phyloP scores from a whole-genome alignment of 2,113 vertebrate species.

The Dromas ardeola region DNA sequence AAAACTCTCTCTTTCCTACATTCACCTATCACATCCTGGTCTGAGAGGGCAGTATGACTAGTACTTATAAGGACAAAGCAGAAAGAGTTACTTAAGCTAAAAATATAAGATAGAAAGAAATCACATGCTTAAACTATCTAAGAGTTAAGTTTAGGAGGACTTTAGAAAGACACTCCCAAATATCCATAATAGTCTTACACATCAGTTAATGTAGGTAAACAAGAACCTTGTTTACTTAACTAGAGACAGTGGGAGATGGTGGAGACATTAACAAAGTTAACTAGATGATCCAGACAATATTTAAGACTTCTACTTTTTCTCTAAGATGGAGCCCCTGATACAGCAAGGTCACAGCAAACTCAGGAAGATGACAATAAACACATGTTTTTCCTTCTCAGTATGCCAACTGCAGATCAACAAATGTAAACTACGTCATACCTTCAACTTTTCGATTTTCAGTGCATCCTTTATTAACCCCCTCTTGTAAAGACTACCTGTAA shows the following conservation, averaged over 20 bases:
- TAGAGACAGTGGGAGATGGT: neutral
- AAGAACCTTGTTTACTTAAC: neutral
- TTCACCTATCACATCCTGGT: neutral
- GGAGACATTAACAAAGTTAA: neutral
- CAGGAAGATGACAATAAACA: neutral
- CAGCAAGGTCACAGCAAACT: neutral
- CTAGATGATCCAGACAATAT: neutral
- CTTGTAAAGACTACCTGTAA: neutral
- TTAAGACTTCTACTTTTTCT: neutral
- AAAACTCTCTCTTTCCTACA: neutral
- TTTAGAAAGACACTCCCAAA: neutral
- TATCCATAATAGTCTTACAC: neutral
- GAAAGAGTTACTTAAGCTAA: neutral
- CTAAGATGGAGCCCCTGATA: neutral
- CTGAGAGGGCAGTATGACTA: neutral
- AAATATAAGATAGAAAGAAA: neutral
- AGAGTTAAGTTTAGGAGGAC: neutral
- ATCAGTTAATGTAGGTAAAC: neutral
- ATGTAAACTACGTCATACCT: neutral
- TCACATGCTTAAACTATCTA: neutral
- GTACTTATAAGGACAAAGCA: neutral
- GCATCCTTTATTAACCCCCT: neutral
- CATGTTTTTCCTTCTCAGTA: neutral
- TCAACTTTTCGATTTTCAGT: neutral
- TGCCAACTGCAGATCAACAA: neutral